Base-by-base conservation (phyloP, 2,888 invertebrate genomes). In the Ormyrus rosae region DNA sequence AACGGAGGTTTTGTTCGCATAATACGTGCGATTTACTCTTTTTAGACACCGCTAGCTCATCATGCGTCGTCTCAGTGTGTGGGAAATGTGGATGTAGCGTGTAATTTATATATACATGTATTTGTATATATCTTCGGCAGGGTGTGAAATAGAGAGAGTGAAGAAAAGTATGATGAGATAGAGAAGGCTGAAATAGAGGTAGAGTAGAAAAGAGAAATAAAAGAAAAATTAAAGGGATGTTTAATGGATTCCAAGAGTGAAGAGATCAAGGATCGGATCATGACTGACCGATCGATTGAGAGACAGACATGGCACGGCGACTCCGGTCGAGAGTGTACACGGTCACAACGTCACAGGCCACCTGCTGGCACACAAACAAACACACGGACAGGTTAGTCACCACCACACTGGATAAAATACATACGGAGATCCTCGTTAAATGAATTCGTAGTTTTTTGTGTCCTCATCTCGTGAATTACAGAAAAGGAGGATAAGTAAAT, bases 321-420 rank as follows among this genome's bases (percentile, higher is more conserved):
- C 89, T 90, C 85, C 89, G 89, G 89, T 89, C 86, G 88, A 88
- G 87, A 88, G 85, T 87, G 85, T 87, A 90, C 88, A 90, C 88
- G 90, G 89, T 90, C 90, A 90, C 90, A 90, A 90, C 89, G 90
- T 90, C 90, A 90, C 90, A 90, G 90, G 90, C 90, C 90, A 91
- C 90, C 90, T 91, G 90, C 90, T 90, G 90, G 90, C 90, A 91
- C 90, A 91, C 90, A 89, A 90, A 90, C 89, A 90, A 90, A 91
- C 90, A 91, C 90, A 89, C 90, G 88, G 89, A 90, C 89, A 90
- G 85, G 90, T 91, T 91, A 91, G 90, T 91, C 90, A 91, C 90
- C 89, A 90, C 89, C 89, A 90, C 90, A 90, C 90, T 85, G 84
- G 85, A 83, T 84, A 84, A 81, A 79, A 78, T 81, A 79, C 78